Base-by-base conservation (phyloP, 2,888 invertebrate genomes). In the Idaea dimidiata region DNA sequence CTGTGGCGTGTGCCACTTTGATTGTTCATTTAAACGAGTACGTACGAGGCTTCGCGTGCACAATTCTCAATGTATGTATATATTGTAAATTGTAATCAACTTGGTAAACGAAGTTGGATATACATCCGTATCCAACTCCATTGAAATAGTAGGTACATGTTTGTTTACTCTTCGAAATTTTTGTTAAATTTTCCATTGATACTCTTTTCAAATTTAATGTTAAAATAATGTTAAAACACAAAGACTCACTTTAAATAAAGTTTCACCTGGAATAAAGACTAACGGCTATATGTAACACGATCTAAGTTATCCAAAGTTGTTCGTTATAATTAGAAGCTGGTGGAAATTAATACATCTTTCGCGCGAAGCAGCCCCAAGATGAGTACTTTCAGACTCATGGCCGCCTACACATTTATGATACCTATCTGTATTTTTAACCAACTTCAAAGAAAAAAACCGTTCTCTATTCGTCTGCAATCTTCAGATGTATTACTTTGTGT, bases 281-380 rank as follows among this genome's bases (percentile, higher is more conserved):
- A 78, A 80, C 76, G 75, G 76, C 76, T 79, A 80, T 82, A 77
- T 81, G 88, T 87, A 87, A 88, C 75, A 76, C 67, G 84, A 88
- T 81, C 82, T 77, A 77, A 77, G 80, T 79, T 81, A 73, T 75
- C 73, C 68, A 87, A 88, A 88, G 82, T 87, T 88, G 78, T 78
- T 82, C 78, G 75, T 84, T 80, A 84, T 87, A 87, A 89, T 88
- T 88, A 86, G 80, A 83, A 80, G 76, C 79, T 78, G 72, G 77
- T 72, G 84, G 80, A 84, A 89, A 88, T 88, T 85, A 87, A 87
- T 88, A 86, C 83, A 79, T 77, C 77, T 82, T 83, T 85, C 79
- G 81, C 81, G 70, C 78, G 17, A 14, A 73, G 68, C 24, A 24
- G 24, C 24, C 68, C 71, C 66, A 72, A 67, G 65, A 66, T 58